Conservation (phyloP, 1,140 invertebrate species). For the Musca vetustissima region DNA sequence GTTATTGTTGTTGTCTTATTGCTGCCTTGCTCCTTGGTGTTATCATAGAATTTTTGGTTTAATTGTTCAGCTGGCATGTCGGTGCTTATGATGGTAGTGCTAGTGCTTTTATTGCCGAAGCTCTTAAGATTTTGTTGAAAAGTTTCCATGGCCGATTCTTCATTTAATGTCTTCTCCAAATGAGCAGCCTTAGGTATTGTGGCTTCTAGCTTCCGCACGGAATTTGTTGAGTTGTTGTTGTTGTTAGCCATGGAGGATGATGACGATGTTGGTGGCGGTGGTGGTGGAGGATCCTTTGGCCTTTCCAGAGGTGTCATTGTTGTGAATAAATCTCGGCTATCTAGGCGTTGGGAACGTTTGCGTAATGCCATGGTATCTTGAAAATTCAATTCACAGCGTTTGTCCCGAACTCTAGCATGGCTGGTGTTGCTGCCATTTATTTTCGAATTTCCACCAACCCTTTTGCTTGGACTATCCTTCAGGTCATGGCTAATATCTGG, state of each 20-base stretch:
- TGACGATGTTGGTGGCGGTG: no score
- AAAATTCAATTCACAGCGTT: conserved; percentile 57
- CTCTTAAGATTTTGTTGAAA: conserved; percentile 2
- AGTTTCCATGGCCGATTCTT: neutral
- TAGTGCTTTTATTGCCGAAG: neutral
- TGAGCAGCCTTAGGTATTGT: conserved; percentile 8
- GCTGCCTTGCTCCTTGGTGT: neutral
- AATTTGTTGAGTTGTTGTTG: conserved; percentile 5
- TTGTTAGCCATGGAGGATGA: conserved; percentile 17
- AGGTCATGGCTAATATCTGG: conserved; percentile 6
- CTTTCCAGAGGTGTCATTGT: conserved; percentile 41
- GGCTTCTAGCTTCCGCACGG: conserved; percentile 8
- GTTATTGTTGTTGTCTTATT: neutral
- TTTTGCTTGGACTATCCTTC: neutral
- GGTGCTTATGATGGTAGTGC: conserved; percentile 18
- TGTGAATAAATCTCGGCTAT: conserved; percentile 63
- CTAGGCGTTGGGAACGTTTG: conserved; percentile 62
- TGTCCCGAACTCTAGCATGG: neutral
- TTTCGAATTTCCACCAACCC: neutral
- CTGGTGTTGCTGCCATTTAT: neutral
- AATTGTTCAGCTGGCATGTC: neutral
- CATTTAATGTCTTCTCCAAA: neutral
- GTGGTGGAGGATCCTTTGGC: conserved; percentile 55
- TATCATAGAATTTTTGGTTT: neutral
- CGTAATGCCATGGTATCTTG: conserved; percentile 78